Evolutionary conservation across 2,113 vertebrate species (phyloP).

Genomic region (Neoarius graeffei): DNA sequence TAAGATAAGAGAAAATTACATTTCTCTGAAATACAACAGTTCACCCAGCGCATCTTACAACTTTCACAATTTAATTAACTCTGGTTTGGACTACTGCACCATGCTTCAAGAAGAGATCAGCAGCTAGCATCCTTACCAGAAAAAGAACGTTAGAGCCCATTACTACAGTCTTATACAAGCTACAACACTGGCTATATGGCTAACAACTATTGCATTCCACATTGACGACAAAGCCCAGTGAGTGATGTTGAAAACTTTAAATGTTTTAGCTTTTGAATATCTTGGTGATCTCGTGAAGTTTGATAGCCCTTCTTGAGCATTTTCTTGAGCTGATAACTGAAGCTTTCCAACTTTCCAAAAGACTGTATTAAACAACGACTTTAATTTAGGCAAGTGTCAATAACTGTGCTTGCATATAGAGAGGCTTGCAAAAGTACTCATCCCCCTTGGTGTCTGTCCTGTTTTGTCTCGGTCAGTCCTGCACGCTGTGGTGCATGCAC

Average conservation of each 20-base stretch:
- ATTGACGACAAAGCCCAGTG: background rate
- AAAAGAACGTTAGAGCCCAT: background rate
- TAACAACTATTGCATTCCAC: background rate
- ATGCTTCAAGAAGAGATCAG: background rate
- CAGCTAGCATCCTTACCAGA: background rate
- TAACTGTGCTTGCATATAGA: too few species aligned
- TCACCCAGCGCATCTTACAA: background rate
- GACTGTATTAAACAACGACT: too few species aligned
- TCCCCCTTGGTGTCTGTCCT: too few species aligned
- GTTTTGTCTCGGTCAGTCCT: too few species aligned
- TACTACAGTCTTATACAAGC: background rate
- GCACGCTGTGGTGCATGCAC: too few species aligned
- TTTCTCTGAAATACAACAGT: background rate
- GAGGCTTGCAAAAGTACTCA: too few species aligned
- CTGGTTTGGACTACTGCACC: background rate
- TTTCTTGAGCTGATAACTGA: background rate
- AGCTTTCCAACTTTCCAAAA: too few species aligned
- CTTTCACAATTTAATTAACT: background rate
- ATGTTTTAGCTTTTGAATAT: background rate
- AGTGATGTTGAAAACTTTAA: background rate
- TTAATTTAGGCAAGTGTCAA: too few species aligned
- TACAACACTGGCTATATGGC: background rate
- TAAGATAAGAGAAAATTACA: background rate
- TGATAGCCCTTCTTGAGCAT: background rate
- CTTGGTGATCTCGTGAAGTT: background rate